Evolutionary conservation across 2,113 vertebrate species (phyloP).

Genomic region (Carassius auratus): DNA sequence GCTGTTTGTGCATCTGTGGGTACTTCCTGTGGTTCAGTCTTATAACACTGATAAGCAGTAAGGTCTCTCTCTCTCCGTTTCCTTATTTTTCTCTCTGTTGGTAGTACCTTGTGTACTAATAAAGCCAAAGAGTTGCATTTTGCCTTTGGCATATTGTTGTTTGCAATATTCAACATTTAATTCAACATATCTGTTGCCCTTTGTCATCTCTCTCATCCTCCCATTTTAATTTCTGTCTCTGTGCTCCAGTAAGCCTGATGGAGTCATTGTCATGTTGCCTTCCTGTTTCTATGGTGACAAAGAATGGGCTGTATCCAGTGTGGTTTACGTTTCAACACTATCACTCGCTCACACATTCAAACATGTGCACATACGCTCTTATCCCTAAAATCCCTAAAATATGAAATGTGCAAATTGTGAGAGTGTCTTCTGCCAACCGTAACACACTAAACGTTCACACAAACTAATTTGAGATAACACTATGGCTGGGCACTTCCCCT

Average conservation of each 20-base stretch:
- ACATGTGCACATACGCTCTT: neutral
- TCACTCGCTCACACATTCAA: constrained; percentile 40
- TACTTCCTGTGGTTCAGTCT: neutral
- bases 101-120: constrained; percentile 39
- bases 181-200: constrained; percentile 44
- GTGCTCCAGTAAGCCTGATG: constrained; percentile 57
- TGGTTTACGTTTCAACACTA: constrained; percentile 64
- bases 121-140: constrained; percentile 52
- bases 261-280: constrained; percentile 69
- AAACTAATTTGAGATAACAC: neutral
- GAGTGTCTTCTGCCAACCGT: neutral
- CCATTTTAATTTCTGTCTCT: constrained; percentile 50
- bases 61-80: neutral
- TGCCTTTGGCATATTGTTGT: neutral
- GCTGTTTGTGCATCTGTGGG: neutral
- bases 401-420: constrained; percentile 17
- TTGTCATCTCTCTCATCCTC: constrained; percentile 33
- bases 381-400: neutral
- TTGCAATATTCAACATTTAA: neutral
- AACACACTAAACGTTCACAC: neutral
- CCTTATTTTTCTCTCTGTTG: neutral
- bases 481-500: neutral
- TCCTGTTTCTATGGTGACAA: constrained; percentile 78
- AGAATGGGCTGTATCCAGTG: constrained; percentile 63
- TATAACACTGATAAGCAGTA: neutral